Evolutionary conservation across 2,888 invertebrate species (phyloP).

Genomic region (Pseudoips prasinana): DNA sequence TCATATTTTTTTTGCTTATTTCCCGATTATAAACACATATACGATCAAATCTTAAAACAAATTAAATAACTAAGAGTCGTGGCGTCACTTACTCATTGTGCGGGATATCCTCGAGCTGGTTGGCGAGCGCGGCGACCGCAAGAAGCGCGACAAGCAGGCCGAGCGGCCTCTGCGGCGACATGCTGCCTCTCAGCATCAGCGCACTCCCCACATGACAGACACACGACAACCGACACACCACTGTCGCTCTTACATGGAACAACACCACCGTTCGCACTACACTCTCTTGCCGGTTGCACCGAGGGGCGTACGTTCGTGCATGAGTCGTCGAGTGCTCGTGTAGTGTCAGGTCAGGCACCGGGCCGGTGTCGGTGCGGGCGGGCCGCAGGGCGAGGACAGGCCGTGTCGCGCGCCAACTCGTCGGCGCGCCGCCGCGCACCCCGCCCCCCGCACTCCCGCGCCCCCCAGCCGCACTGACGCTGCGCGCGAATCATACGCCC

Average conservation of each 20-base stretch:
- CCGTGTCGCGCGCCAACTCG: conserved; percentile 48
- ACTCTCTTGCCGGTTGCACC: conserved; percentile 52
- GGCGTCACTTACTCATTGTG: conserved; percentile 90
- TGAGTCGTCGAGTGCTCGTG: conserved; percentile 55
- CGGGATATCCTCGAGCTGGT: conserved; percentile 94
- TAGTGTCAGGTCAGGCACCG: conserved; percentile 45
- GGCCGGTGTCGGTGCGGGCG: conserved; percentile 48
- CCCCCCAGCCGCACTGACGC: conserved; percentile 74
- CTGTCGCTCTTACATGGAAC: conserved; percentile 54
- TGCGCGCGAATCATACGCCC: conserved; percentile 80
- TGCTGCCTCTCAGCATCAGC: conserved; percentile 60
- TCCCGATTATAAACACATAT: too few relatives aligned
- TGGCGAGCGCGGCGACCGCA: conserved; percentile 74
- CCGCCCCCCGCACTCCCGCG: conserved; percentile 33
- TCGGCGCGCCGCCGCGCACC: conserved; percentile 42
- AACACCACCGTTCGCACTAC: conserved; percentile 55
- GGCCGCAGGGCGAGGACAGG: conserved; percentile 56
- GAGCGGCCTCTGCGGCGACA: conserved; percentile 57
- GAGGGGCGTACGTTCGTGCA: conserved; percentile 49
- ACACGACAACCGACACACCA: conserved; percentile 54
- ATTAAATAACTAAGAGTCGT: neutral
- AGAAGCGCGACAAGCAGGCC: conserved; percentile 60
- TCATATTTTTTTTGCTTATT: too few relatives aligned
- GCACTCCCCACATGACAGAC: conserved; percentile 68
- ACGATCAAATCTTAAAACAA: too few relatives aligned